These are phyloP conservation scores for Butorides virescens DNA, from an alignment of 2,113 vertebrate genomes.

Conservation along the genomic window DNA sequence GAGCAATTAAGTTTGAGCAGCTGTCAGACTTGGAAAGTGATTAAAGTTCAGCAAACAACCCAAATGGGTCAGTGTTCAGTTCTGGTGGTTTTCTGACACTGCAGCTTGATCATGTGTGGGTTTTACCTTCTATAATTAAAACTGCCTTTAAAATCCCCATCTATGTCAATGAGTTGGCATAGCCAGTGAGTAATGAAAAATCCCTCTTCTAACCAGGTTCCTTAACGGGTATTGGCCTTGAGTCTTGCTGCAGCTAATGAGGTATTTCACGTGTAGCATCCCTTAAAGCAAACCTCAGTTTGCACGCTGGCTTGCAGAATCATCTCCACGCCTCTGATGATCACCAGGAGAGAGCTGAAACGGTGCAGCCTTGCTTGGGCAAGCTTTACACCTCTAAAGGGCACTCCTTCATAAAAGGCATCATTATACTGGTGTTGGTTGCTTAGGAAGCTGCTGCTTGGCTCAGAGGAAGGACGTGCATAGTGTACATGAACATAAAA, in stretches of 20 bases:
- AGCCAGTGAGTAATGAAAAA: not conserved
- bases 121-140: conserved; percentile 44
- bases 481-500: not conserved
- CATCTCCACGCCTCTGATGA: not conserved
- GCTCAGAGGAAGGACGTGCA: not conserved
- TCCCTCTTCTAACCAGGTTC: not conserved
- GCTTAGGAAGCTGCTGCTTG: conserved; percentile 1
- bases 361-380: accelerated
- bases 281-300: not conserved
- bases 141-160: conserved; percentile 22
- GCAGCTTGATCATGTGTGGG: conserved; percentile 12
- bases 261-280: not conserved
- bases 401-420: not conserved
- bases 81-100: conserved; percentile 35
- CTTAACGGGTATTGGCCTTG: not conserved
- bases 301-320: not conserved
- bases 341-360: not conserved
- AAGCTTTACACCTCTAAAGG: not conserved
- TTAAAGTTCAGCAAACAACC: conserved; percentile 65
- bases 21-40: conserved; percentile 63
- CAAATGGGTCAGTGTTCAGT: conserved; percentile 53
- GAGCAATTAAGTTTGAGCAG: conserved; percentile 70
- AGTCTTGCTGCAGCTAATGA: not conserved
- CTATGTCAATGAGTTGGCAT: not conserved
- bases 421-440: not conserved